Percentiles rank a stretch among this genome's conserved stretches.
Evolutionary conservation across 2,888 invertebrate genomes (phyloP).

Genomic region (Aphidius colemani): DNA sequence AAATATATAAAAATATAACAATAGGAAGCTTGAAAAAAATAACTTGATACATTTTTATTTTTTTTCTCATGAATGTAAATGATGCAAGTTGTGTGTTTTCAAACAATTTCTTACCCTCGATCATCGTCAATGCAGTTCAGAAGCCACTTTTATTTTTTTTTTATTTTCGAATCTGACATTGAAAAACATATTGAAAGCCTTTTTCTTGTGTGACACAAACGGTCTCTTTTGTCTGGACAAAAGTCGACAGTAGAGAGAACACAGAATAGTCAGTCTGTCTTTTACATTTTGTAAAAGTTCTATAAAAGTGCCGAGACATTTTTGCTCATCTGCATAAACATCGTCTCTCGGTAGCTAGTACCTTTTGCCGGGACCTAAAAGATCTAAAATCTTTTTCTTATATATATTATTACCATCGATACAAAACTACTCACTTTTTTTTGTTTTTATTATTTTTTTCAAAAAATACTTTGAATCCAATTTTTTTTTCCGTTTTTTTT

Average conservation of each 20-base stretch:
- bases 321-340: slow-evolving; percentile 55
- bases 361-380: slow-evolving; percentile 9
- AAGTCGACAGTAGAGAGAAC: background rate
- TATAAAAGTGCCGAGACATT: slow-evolving; percentile 25
- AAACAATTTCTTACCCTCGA: background rate
- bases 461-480: too few relatives aligned
- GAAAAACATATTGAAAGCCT: background rate
- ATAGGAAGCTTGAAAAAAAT: too few relatives aligned
- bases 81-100: background rate
- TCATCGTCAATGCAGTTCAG: background rate
- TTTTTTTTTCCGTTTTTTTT: too few relatives aligned
- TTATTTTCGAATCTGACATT: background rate
- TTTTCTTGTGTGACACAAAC: background rate
- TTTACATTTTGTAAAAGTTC: background rate
- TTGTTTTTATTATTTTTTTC: too few relatives aligned
- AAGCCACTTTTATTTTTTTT: background rate
- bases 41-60: background rate
- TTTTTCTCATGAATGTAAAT: background rate
- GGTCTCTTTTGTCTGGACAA: background rate
- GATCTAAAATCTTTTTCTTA: background rate
- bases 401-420: background rate
- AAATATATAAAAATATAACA: background rate
- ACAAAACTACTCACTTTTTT: background rate
- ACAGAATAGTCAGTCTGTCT: too few relatives aligned
- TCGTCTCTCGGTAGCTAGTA: slow-evolving; percentile 46